phyloP scores from a whole-genome alignment of 2,797 vertebrate species.

The Chiroxiphia lanceolata region DNA sequence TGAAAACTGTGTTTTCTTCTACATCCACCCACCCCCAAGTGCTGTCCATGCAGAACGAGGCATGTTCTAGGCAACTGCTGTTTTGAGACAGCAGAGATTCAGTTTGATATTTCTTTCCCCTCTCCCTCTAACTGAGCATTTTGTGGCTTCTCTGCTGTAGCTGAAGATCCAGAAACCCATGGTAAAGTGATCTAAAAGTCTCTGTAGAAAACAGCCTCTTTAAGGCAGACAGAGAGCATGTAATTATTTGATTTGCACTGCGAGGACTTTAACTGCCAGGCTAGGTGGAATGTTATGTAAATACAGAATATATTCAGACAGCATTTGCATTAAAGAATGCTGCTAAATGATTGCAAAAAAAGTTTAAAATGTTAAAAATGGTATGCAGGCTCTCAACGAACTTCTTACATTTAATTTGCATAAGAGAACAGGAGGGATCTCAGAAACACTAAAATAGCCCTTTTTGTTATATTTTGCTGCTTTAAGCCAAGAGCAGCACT shows the following conservation, averaged over 20 bases:
- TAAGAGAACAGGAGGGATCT: rapidly evolving
- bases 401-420: not conserved
- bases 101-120: not conserved
- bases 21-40: not conserved
- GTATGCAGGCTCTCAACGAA: not conserved
- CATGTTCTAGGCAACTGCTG: not conserved
- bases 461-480: not conserved
- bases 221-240: not conserved
- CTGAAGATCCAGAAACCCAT: not conserved
- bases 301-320: not conserved
- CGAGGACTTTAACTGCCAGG: not conserved
- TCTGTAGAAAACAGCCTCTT: not conserved
- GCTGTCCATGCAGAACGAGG: not conserved
- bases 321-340: not conserved
- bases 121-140: not conserved
- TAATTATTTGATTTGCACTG: not conserved
- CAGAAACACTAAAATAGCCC: not conserved
- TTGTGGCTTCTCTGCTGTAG: not conserved
- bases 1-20: not conserved
- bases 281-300: not conserved
- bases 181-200: not conserved
- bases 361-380: not conserved
- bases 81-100: not conserved
- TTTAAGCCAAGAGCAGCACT: not conserved
- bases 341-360: not conserved